Evolutionary conservation across 1,140 invertebrate genomes (phyloP).

Genomic region (Drosophila miranda): DNA sequence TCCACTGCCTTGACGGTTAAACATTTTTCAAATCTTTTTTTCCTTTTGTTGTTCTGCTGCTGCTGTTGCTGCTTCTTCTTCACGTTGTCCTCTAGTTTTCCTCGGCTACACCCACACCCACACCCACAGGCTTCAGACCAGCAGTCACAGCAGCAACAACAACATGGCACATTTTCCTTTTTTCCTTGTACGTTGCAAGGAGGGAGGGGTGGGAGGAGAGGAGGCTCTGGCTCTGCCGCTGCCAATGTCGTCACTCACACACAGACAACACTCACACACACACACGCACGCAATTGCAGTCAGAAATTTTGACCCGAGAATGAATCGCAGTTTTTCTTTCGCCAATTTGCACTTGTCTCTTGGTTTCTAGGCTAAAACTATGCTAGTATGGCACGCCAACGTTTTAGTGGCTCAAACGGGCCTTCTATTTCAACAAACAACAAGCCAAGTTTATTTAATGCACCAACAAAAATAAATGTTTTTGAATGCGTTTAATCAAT

Average conservation of each 20-base stretch:
- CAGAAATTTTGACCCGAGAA: conserved; percentile 49
- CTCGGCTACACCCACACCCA: conserved; percentile 18
- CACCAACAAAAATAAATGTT: conserved; percentile 19
- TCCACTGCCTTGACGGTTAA: conserved; percentile 44
- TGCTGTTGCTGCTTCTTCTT: conserved; percentile 6
- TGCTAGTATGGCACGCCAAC: not conserved
- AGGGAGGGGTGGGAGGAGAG: not conserved
- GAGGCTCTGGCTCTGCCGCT: conserved; percentile 9
- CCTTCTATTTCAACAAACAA: not conserved
- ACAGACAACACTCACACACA: conserved; percentile 24
- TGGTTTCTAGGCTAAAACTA: conserved; percentile 1
- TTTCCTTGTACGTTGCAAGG: not conserved
- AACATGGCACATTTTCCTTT: conserved; percentile 50
- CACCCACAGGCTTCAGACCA: conserved; percentile 13
- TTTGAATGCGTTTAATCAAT: conserved; percentile 31
- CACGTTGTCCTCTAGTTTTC: conserved; percentile 5
- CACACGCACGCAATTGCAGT: conserved; percentile 34
- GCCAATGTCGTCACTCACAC: conserved; percentile 71
- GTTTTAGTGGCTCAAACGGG: conserved; percentile 21
- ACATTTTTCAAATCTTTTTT: conserved; percentile 28
- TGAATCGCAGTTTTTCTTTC: conserved; percentile 55
- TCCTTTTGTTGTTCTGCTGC: not conserved
- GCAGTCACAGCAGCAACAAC: conserved; percentile 7
- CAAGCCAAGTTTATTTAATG: conserved; percentile 13
- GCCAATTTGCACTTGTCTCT: conserved; percentile 31